Percentiles rank a stretch among this genome's conserved stretches.
phyloP scores from a whole-genome alignment of 2,797 vertebrate species.

The Lateolabrax maculatus region DNA sequence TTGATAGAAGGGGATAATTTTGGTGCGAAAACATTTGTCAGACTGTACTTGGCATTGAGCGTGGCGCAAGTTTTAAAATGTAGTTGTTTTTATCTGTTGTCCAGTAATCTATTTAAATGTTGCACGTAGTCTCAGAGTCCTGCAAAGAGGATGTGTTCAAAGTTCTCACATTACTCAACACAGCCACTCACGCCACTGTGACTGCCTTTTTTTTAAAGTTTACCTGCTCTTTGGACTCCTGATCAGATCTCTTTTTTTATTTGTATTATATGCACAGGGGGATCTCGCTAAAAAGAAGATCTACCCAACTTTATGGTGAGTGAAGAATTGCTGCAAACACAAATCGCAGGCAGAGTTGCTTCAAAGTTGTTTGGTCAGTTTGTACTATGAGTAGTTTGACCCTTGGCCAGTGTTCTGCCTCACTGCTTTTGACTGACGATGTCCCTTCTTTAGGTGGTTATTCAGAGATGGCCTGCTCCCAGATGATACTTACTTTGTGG shows the following conservation, averaged over 20 bases:
- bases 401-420: constrained; percentile 24
- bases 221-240: constrained; percentile 60
- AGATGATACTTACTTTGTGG: constrained; percentile 89
- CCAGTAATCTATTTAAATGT: background rate
- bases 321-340: constrained; percentile 3
- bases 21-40: constrained; percentile 3
- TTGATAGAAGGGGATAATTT: constrained; percentile 19
- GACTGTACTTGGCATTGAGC: background rate
- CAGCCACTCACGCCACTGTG: background rate
- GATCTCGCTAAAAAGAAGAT: constrained; percentile 93
- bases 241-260: background rate
- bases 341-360: background rate
- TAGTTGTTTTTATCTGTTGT: background rate
- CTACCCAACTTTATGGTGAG: constrained; percentile 92
- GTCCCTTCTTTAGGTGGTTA: constrained; percentile 87
- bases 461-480: constrained; percentile 92
- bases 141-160: constrained; percentile 13
- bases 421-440: constrained; percentile 22
- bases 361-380: constrained; percentile 9
- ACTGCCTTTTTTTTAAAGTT: constrained; percentile 1
- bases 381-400: constrained; percentile 37
- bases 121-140: background rate
- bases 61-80: background rate
- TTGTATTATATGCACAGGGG: constrained; percentile 78
- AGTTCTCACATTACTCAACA: constrained; percentile 27